Conservation (phyloP, 2,113 vertebrate genomes). For the Chrysochloris asiatica region DNA sequence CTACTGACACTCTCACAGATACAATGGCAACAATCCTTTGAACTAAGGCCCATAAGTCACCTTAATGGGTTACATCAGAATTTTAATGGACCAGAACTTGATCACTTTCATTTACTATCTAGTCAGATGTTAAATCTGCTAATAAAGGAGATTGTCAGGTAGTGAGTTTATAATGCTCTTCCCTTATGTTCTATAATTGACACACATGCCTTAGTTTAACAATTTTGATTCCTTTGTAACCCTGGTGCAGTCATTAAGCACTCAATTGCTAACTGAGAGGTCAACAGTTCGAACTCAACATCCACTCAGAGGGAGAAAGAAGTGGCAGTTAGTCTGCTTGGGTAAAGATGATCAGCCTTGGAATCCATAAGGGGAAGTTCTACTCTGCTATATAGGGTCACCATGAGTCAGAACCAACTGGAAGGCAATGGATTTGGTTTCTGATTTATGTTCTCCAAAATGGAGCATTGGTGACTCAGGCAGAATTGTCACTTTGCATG, state of each 20-base stretch:
- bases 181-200: conserved; percentile 44
- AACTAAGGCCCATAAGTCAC: conserved; percentile 63
- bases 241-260: background rate
- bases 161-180: conserved; percentile 21
- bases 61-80: conserved; percentile 78
- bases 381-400: background rate
- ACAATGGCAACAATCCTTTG: conserved; percentile 60
- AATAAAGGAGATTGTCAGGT: conserved; percentile 65
- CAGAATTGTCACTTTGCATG: too few species aligned
- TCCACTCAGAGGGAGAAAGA: background rate
- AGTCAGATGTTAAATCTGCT: conserved; percentile 75
- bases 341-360: background rate
- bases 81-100: conserved; percentile 78
- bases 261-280: background rate
- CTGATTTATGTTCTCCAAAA: too few species aligned
- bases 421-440: too few species aligned
- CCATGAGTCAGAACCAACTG: too few species aligned
- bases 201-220: conserved; percentile 48
- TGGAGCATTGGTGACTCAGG: too few species aligned
- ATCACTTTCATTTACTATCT: conserved; percentile 71
- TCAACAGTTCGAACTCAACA: background rate
- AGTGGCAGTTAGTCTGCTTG: background rate
- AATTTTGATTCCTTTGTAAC: background rate
- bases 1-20: conserved; percentile 27
- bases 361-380: background rate